Evolutionary conservation across 2,888 invertebrate species (phyloP), one percentile per base, ranked within the genome.

Genomic region (Mythimna albipuncta): DNA sequence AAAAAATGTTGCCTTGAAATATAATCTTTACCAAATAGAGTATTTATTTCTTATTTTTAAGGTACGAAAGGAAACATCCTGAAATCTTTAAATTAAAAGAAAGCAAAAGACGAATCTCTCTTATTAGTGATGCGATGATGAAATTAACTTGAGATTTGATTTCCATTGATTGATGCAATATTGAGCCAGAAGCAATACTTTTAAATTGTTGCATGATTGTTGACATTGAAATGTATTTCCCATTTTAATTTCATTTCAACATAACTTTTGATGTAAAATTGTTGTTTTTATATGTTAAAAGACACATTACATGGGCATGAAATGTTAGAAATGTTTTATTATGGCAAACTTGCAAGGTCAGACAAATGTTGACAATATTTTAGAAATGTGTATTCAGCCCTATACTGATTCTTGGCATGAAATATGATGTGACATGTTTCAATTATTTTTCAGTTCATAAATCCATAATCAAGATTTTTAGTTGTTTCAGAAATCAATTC

Each of bases 1-100:
- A 84, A 85, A 85, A 83, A 83, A 77, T 77, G 67, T 69, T 86
- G 81, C 87, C 87, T 88, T 89, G 88, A 84, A 85, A 81, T 73
- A 68, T 68, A 82, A 86, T 89, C 72, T 78, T 75, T 76, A 57
- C 44, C 55, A 72, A 77, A 73, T 69, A 69, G 21, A 58, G 9
- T n/a, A 59, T 19, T 69, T 72, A 47, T 75, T 70, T 66, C 47
- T 59, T 64, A 57, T 57, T 63, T 63, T 44, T 44, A 35, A 13
- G 1, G 6, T 75, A 54, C 32, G 59, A 7, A 41, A 57, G 41
- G 26, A 66, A 19, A 9, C 7, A 0, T 32, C 16, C 54, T 62
- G 9, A 68, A 80, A 58, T 67, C 13, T 41, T 58, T 19, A 11
- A 47, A 32, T 44, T 11, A n/a, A n/a, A n/a, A n/a, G 47, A 61